phyloP scores from a whole-genome alignment of 2,113 vertebrate species.

The Megaleporinus macrocephalus region DNA sequence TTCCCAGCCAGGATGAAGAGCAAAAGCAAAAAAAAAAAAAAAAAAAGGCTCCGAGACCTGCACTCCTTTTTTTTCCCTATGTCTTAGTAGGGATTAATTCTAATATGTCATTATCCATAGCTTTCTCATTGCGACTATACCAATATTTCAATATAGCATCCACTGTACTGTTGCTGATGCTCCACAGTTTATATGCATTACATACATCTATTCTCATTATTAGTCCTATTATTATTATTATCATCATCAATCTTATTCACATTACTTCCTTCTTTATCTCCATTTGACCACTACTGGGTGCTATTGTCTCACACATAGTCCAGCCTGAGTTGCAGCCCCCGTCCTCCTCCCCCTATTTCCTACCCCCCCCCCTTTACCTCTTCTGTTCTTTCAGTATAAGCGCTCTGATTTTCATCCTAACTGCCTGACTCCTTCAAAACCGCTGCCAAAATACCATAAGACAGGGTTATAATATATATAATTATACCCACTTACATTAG shows the following conservation, averaged over 20 bases:
- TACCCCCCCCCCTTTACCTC: constrained; percentile 51
- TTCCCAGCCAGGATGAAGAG: constrained; percentile 60
- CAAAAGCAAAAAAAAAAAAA: constrained; percentile 63
- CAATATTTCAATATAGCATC: constrained; percentile 20
- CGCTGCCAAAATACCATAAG: constrained; percentile 88
- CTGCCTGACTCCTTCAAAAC: constrained; percentile 81
- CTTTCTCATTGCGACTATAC: constrained; percentile 6
- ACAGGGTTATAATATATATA: constrained; percentile 88
- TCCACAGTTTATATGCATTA: too few species aligned
- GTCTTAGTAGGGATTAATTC: constrained; percentile 36
- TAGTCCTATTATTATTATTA: too few species aligned
- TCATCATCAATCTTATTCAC: too few species aligned
- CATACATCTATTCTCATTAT: too few species aligned
- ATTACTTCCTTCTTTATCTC: too few species aligned
- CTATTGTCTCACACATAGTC: constrained; percentile 70
- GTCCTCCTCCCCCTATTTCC: background rate
- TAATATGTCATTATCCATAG: constrained; percentile 25
- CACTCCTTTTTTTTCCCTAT: constrained; percentile 38
- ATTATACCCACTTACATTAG: constrained; percentile 88
- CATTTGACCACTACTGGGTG: constrained; percentile 69
- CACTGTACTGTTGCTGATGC: too few species aligned
- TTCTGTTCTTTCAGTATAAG: constrained; percentile 66
- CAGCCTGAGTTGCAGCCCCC: constrained; percentile 30
- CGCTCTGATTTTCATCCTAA: constrained; percentile 78
- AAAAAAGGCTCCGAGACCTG: constrained; percentile 57